Percentiles rank a stretch among this genome's conserved stretches.
phyloP scores from a whole-genome alignment of 2,888 invertebrate genomes.

The Hypercompe scribonia region DNA sequence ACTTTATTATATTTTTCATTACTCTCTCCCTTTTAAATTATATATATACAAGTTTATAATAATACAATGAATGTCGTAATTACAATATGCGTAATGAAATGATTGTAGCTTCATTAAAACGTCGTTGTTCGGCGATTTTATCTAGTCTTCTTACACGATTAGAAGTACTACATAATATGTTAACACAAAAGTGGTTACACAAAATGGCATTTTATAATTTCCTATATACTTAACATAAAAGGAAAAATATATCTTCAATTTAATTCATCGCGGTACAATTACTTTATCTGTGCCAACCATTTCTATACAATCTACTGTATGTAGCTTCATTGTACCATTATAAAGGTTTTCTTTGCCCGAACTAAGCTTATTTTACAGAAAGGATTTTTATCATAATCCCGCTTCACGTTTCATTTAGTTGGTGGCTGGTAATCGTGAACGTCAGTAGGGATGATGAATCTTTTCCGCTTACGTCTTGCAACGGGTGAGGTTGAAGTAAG shows the following conservation, averaged over 20 bases:
- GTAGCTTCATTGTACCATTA: neutral
- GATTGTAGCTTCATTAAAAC: neutral
- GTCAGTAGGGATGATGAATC: constrained; percentile 53
- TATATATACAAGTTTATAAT: too few species aligned
- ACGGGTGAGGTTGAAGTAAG: constrained; percentile 23
- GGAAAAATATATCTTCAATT: neutral
- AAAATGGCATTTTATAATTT: neutral
- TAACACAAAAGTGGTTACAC: neutral
- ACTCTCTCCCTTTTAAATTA: too few species aligned
- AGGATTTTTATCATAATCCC: constrained; percentile 16
- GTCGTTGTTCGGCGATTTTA: neutral
- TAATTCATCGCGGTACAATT: neutral
- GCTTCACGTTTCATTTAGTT: constrained; percentile 18
- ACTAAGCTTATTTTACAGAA: constrained; percentile 11
- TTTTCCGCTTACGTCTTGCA: constrained; percentile 27
- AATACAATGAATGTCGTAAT: neutral
- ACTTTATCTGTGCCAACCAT: neutral
- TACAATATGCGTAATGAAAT: neutral
- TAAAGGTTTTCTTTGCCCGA: neutral
- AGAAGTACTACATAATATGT: neutral
- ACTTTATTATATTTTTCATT: too few species aligned
- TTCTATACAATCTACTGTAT: neutral
- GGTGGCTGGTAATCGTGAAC: constrained; percentile 30
- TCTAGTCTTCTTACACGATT: neutral
- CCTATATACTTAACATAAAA: neutral